Conservation (phyloP, 2,797 vertebrate genomes). For the Pipistrellus pygmaeus region DNA sequence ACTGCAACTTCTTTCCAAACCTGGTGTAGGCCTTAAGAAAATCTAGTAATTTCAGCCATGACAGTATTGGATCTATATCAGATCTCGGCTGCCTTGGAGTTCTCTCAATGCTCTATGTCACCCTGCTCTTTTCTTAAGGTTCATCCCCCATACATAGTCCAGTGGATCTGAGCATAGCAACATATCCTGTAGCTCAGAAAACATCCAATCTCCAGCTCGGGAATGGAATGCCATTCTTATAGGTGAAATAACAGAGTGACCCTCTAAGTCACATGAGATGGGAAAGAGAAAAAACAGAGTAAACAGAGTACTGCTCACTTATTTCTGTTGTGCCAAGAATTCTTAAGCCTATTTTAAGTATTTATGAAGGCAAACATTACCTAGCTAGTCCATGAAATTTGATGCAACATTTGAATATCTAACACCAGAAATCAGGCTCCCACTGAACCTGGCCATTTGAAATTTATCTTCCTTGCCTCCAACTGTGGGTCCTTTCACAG, state of each 20-base stretch:
- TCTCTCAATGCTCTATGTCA: neutral
- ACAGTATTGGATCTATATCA: neutral
- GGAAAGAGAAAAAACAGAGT: neutral
- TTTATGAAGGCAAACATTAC: neutral
- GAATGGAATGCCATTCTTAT: neutral
- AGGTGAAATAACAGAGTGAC: neutral
- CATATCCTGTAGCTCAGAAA: neutral
- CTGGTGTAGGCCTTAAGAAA: neutral
- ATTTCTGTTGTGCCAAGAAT: neutral
- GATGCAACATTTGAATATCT: neutral
- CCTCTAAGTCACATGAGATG: neutral
- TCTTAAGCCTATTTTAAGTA: neutral
- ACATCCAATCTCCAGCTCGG: neutral
- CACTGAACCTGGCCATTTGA: neutral
- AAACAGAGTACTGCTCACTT: neutral
- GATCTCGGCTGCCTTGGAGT: neutral
- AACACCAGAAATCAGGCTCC: neutral
- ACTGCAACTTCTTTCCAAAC: neutral
- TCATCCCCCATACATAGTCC: neutral
- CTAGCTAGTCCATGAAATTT: neutral
- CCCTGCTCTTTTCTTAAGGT: neutral
- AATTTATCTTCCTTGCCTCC: conserved; percentile 1
- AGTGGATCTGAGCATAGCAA: neutral
- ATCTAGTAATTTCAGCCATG: neutral
- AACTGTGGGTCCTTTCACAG: neutral